Conservation (phyloP, 1,140 invertebrate genomes). For the Reticulitermes speratus region DNA sequence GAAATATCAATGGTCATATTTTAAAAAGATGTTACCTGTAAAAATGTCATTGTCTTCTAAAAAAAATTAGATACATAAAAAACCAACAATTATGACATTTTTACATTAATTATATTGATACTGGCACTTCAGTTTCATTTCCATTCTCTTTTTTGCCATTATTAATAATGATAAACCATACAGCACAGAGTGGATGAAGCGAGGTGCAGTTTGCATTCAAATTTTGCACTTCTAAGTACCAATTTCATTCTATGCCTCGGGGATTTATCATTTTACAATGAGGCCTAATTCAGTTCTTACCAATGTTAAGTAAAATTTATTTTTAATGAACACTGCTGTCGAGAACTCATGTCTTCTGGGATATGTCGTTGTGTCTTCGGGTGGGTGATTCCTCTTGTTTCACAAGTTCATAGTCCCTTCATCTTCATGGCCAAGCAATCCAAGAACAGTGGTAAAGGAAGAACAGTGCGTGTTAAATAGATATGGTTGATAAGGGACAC, state of each 20-base stretch:
- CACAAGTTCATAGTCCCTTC: too few species aligned
- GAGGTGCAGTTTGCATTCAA: not conserved
- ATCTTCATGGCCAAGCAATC: too few species aligned
- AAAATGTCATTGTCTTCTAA: conserved; percentile 9
- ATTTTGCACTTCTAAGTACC: not conserved
- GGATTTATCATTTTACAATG: too few species aligned
- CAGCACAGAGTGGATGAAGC: conserved; percentile 16
- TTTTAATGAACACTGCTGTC: too few species aligned
- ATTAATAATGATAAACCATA: not conserved
- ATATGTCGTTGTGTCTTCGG: too few species aligned
- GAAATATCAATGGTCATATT: conserved; percentile 17
- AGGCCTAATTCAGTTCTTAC: too few species aligned
- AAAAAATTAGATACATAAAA: conserved; percentile 17
- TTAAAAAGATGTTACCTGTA: conserved; percentile 19
- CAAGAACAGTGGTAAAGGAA: too few species aligned
- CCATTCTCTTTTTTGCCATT: not conserved
- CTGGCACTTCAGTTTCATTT: conserved; percentile 18
- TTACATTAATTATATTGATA: conserved; percentile 11
- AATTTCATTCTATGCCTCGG: not conserved
- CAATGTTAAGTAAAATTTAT: too few species aligned
- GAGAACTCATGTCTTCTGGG: too few species aligned
- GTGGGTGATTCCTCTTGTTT: too few species aligned
- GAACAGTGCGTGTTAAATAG: too few species aligned
- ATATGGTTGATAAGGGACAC: too few species aligned
- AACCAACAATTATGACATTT: conserved; percentile 16